Percentiles rank a stretch among this genome's conserved stretches.
phyloP scores from a whole-genome alignment of 2,113 vertebrate genomes.

The Polypterus bichir region DNA sequence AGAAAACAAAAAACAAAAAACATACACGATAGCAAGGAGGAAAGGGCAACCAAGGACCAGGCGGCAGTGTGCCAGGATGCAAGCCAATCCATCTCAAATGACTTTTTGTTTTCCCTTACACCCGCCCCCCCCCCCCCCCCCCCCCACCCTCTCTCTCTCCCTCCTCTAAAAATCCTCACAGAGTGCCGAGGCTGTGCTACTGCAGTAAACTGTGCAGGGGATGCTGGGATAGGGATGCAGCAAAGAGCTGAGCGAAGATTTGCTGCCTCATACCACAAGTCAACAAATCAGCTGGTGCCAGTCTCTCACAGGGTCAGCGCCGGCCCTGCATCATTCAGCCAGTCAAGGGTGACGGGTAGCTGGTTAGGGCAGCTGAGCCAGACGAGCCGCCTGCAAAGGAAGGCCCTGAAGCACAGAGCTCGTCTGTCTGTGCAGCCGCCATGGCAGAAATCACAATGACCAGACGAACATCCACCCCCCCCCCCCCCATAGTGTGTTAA shows the following conservation, averaged over 20 bases:
- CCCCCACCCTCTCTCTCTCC: conserved; percentile 46
- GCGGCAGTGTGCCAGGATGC: too few relatives aligned
- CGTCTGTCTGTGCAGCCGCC: neutral
- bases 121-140: neutral
- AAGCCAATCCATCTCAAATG: too few relatives aligned
- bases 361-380: conserved; percentile 14
- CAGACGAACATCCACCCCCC: too few relatives aligned
- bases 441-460: too few relatives aligned
- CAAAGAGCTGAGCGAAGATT: conserved; percentile 56
- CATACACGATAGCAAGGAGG: neutral
- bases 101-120: too few relatives aligned
- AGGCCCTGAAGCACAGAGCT: conserved; percentile 9
- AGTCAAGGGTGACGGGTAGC: conserved; percentile 14
- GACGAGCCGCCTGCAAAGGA: conserved; percentile 13
- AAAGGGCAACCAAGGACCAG: too few relatives aligned
- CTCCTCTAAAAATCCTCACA: conserved; percentile 7
- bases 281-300: conserved; percentile 48
- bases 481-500: too few relatives aligned
- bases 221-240: conserved; percentile 71
- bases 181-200: conserved; percentile 49
- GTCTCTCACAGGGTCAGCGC: conserved; percentile 17
- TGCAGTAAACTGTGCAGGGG: conserved; percentile 66
- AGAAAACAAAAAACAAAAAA: neutral
- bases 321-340: conserved; percentile 6
- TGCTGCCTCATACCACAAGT: conserved; percentile 39